Conservation (phyloP, 2,113 vertebrate genomes). For the Channa maculata region DNA sequence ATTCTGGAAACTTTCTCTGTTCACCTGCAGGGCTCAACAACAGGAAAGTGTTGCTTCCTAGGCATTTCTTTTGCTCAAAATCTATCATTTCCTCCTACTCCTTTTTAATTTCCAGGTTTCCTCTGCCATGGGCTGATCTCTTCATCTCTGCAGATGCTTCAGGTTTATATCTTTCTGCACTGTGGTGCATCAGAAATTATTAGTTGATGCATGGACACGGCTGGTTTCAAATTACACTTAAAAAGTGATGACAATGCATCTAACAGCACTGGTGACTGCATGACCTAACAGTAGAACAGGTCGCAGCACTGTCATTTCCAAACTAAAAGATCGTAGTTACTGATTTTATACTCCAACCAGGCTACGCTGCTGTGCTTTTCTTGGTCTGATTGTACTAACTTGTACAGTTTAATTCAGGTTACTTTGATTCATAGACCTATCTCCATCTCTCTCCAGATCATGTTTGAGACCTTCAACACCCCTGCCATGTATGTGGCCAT, state of each 20-base stretch:
- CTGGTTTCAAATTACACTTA: slow-evolving; percentile 12
- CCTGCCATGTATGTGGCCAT: slow-evolving; percentile 99
- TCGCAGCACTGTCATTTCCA: background rate
- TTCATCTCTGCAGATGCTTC: slow-evolving; percentile 84
- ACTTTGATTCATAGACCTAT: background rate
- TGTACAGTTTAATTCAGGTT: background rate
- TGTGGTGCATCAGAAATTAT: slow-evolving; percentile 44
- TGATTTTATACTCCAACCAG: background rate
- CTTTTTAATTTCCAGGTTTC: slow-evolving; percentile 64
- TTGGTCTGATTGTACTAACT: slow-evolving; percentile 29
- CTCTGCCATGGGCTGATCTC: slow-evolving; percentile 63
- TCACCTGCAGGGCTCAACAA: slow-evolving; percentile 1
- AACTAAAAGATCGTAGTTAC: background rate
- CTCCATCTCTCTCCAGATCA: slow-evolving; percentile 83
- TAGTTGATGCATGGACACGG: slow-evolving; percentile 58
- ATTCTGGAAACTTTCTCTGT: background rate
- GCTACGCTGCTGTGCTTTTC: slow-evolving; percentile 20
- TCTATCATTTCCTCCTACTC: slow-evolving; percentile 52
- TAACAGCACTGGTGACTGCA: slow-evolving; percentile 51
- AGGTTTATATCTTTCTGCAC: slow-evolving; percentile 87
- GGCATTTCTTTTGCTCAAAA: slow-evolving; percentile 26
- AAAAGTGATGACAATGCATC: background rate
- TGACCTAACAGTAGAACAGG: slow-evolving; percentile 24
- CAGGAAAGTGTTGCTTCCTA: background rate
- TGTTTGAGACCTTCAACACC: slow-evolving; percentile 99